These are phyloP conservation scores for Chionis minor DNA, from an alignment of 2,113 vertebrate species.

Conservation along the genomic window DNA sequence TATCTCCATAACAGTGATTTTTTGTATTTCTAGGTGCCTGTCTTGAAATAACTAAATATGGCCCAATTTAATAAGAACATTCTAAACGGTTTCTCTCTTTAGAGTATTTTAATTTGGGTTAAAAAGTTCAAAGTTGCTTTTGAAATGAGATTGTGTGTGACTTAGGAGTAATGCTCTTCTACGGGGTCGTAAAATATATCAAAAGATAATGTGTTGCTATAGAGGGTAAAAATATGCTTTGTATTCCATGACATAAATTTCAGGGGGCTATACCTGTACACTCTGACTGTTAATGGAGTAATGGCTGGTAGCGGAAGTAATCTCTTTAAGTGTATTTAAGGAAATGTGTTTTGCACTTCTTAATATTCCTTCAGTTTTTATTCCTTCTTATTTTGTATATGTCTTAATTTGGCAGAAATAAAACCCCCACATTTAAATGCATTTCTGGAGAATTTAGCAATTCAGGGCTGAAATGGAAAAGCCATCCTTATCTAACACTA, in stretches of 20 bases:
- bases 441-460: neutral
- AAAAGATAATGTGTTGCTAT: neutral
- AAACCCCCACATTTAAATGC: neutral
- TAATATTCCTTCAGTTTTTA: neutral
- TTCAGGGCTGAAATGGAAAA: neutral
- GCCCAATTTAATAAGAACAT: neutral
- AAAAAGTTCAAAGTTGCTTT: neutral
- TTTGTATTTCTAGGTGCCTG: neutral
- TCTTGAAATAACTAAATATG: neutral
- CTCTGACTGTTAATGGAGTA: neutral
- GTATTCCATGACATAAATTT: neutral
- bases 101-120: neutral
- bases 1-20: neutral
- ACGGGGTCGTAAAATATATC: neutral
- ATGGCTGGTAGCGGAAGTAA: neutral
- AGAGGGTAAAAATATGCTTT: neutral
- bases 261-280: neutral
- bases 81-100: neutral
- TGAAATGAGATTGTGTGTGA: neutral
- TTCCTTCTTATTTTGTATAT: neutral
- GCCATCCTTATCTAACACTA: neutral
- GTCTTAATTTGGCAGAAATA: neutral
- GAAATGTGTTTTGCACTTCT: neutral
- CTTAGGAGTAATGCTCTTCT: neutral
- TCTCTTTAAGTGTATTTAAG: neutral